A percentile compares a stretch with the other conserved stretches of the same genome.
These are phyloP conservation scores for Mesitornis unicolor DNA, from an alignment of 2,113 vertebrate species.

Conservation along the genomic window DNA sequence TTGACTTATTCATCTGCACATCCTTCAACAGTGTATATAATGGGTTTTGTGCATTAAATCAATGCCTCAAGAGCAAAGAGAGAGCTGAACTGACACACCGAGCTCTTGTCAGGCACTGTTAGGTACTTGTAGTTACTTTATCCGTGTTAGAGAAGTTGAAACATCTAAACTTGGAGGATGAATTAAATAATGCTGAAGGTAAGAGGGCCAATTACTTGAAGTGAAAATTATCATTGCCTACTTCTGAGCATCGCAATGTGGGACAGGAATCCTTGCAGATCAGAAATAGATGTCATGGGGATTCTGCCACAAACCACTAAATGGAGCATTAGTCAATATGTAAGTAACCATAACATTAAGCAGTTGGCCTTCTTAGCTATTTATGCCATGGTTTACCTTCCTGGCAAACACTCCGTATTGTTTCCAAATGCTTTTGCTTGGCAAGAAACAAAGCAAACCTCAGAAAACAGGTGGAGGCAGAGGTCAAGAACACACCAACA, in stretches of 20 bases:
- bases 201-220: not conserved
- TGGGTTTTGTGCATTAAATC: not conserved
- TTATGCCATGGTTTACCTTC: not conserved
- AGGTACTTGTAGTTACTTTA: accelerated
- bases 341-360: not conserved
- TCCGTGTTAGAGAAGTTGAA: not conserved
- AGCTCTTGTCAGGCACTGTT: not conserved
- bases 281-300: not conserved
- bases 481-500: not conserved
- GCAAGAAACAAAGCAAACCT: not conserved
- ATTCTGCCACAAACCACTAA: not conserved
- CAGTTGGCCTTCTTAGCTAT: too few species aligned
- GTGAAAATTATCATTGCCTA: not conserved
- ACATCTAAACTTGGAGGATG: not conserved
- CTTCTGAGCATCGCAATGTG: not conserved
- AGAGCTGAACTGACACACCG: accelerated
- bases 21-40: accelerated
- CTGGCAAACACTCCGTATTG: not conserved
- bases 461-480: not conserved
- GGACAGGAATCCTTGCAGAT: not conserved
- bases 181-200: not conserved
- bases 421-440: not conserved
- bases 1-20: not conserved
- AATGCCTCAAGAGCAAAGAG: not conserved
- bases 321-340: not conserved